A percentile compares a stretch with the other conserved stretches of the same genome.
These are phyloP conservation scores for Neogale vison DNA, from an alignment of 2,113 vertebrate genomes.

Conservation along the genomic window DNA sequence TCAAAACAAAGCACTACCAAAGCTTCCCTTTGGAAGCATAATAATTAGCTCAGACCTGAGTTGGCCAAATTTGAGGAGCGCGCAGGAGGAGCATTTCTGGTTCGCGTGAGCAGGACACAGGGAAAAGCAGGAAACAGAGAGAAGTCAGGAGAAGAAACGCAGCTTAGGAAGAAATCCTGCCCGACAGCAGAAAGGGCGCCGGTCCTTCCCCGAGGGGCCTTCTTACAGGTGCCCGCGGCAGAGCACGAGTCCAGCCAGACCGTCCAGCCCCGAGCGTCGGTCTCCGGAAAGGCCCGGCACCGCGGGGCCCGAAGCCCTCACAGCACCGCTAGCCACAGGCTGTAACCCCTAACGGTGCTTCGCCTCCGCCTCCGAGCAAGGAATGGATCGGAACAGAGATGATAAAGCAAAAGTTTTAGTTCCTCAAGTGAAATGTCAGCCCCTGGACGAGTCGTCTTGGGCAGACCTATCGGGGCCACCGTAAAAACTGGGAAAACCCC, in stretches of 20 bases:
- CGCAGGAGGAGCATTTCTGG: not conserved
- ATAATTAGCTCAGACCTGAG: not conserved
- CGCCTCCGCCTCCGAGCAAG: not conserved
- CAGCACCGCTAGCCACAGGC: no score
- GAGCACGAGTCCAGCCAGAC: not conserved
- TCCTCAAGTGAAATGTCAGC: not conserved
- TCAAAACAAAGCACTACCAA: not conserved
- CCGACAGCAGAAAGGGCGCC: not conserved
- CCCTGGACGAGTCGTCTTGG: no score
- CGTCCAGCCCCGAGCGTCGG: no score
- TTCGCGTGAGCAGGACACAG: not conserved
- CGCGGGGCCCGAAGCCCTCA: no score
- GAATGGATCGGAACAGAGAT: not conserved
- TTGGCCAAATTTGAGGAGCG: not conserved
- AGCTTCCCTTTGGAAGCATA: not conserved
- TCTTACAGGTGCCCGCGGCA: not conserved
- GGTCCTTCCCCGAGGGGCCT: not conserved
- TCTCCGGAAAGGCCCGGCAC: no score
- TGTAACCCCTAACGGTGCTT: not conserved
- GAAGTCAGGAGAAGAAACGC: not conserved
- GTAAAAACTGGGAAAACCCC: not conserved
- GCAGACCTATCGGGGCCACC: not conserved
- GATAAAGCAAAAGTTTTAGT: not conserved
- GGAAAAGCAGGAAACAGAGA: not conserved
- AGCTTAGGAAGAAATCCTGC: not conserved